A percentile compares a stretch with the other conserved stretches of the same genome.
Evolutionary conservation across 2,113 vertebrate species (phyloP).

Genomic region (Silurus meridionalis): DNA sequence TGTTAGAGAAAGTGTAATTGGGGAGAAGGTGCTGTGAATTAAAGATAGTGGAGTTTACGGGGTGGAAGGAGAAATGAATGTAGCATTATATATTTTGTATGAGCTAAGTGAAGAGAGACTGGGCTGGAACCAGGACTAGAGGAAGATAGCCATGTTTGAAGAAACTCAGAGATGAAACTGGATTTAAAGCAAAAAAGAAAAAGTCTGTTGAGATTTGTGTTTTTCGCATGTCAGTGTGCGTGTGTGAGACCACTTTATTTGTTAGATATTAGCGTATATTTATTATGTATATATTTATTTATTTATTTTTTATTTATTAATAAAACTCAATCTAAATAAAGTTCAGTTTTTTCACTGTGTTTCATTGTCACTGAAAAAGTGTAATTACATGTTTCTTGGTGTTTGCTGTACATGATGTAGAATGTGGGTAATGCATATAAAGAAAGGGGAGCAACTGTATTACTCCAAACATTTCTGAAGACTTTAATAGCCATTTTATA

Average conservation of each 20-base stretch:
- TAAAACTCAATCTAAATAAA: slow-evolving; percentile 53
- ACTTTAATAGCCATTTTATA: neutral
- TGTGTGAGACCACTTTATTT: slow-evolving; percentile 45
- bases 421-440: neutral
- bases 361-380: neutral
- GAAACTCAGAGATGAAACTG: neutral
- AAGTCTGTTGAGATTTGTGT: neutral
- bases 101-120: slow-evolving; percentile 62
- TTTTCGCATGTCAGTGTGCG: slow-evolving; percentile 35
- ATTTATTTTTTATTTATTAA: slow-evolving; percentile 88
- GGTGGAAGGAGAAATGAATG: slow-evolving; percentile 56
- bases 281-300: slow-evolving; percentile 93
- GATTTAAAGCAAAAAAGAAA: slow-evolving; percentile 42
- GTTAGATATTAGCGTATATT: slow-evolving; percentile 73
- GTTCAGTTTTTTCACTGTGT: neutral
- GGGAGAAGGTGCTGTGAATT: neutral
- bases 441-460: neutral
- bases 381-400: neutral
- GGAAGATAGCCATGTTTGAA: neutral
- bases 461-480: neutral
- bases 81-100: slow-evolving; percentile 62
- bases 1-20: slow-evolving; percentile 1
- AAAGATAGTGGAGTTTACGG: neutral
- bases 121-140: slow-evolving; percentile 77
- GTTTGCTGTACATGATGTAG: neutral